phyloP scores from a whole-genome alignment of 2,113 vertebrate genomes.

The Syngnathus scovelli region DNA sequence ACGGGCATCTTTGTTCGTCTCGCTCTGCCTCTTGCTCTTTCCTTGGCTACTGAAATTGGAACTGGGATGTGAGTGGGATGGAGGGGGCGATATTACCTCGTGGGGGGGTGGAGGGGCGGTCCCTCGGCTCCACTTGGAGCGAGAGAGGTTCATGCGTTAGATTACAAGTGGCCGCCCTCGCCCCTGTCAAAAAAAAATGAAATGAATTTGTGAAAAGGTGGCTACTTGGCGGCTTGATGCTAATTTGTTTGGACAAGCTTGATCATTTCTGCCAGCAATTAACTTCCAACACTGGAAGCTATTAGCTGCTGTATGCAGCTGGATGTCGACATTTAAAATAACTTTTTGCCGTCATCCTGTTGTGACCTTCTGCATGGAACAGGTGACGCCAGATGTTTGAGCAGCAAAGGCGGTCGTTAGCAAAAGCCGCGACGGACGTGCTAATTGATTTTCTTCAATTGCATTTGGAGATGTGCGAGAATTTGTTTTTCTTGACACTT shows the following conservation, averaged over 20 bases:
- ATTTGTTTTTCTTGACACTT: no score
- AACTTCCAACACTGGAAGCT: slow-evolving; percentile 60
- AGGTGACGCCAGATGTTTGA: no score
- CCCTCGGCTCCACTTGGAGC: slow-evolving; percentile 22
- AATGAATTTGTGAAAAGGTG: slow-evolving; percentile 40
- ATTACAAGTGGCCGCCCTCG: slow-evolving; percentile 60
- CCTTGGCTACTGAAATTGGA: slow-evolving; percentile 53
- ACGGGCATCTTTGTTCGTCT: no score
- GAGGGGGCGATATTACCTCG: slow-evolving; percentile 39
- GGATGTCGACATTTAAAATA: not conserved
- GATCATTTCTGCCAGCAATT: slow-evolving; percentile 70
- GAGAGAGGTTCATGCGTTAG: slow-evolving; percentile 46
- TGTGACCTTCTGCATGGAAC: no score
- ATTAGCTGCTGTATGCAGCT: slow-evolving; percentile 37
- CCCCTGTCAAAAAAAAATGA: slow-evolving; percentile 46
- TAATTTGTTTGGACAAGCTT: slow-evolving; percentile 71
- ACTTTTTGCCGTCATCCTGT: not conserved
- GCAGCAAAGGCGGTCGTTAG: no score
- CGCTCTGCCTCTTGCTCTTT: slow-evolving; percentile 13
- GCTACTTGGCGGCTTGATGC: slow-evolving; percentile 63
- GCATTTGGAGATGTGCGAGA: no score
- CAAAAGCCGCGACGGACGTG: no score
- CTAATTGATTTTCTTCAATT: no score
- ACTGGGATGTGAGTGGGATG: not conserved
- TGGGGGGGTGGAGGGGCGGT: slow-evolving; percentile 18